phyloP scores from a whole-genome alignment of 1,140 invertebrate species.

The Laupala kohalensis region DNA sequence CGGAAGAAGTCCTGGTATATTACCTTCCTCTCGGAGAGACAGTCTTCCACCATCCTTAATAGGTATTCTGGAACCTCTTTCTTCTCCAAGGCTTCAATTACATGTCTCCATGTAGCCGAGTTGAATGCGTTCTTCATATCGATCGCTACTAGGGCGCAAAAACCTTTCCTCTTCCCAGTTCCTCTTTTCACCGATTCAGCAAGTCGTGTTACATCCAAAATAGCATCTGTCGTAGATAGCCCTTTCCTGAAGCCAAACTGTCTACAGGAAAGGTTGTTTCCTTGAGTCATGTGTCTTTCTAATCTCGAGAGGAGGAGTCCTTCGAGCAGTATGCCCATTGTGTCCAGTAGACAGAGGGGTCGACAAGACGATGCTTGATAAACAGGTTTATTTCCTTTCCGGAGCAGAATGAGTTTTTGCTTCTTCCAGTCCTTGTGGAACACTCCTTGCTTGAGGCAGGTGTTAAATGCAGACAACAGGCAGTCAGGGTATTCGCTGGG shows the following conservation, averaged over 20 bases:
- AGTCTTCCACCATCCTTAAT: no score
- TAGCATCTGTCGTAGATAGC: conserved; percentile 15
- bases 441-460: no score
- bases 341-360: conserved; percentile 21
- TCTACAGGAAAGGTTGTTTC: conserved; percentile 7
- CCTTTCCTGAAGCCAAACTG: conserved; percentile 20
- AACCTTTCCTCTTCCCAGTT: not conserved
- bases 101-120: conserved; percentile 15
- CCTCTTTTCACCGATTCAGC: conserved; percentile 3
- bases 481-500: no score
- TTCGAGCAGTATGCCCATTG: conserved; percentile 19
- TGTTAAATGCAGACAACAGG: no score
- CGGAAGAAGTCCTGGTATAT: conserved; percentile 8
- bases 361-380: conserved; percentile 13
- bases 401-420: conserved; percentile 11
- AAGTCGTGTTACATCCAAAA: conserved; percentile 8
- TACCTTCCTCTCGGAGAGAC: not conserved
- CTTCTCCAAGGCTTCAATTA: conserved; percentile 12
- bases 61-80: no score
- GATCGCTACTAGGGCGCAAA: conserved; percentile 14
- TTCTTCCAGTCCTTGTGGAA: conserved; percentile 1
- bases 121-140: conserved; percentile 22
- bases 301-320: conserved; percentile 15
- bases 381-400: conserved; percentile 12
- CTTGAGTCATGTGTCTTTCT: conserved; percentile 2